Conservation (phyloP, 92 coral and sea anemone species). For the Epizoanthus fatuus region DNA sequence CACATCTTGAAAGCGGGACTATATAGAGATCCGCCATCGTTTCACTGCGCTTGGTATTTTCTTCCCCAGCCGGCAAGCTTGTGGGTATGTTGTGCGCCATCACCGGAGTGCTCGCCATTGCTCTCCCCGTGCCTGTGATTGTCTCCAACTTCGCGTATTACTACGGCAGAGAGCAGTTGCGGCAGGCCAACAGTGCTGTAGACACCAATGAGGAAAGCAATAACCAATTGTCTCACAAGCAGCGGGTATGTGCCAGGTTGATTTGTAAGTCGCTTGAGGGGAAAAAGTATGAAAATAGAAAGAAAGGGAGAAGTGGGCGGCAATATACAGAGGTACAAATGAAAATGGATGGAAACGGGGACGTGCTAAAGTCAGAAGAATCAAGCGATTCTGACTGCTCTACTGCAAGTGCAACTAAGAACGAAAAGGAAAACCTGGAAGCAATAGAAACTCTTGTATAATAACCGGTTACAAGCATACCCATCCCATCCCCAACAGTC, state of each 20-base stretch:
- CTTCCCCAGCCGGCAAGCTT: constrained; percentile 23
- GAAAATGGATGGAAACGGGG: constrained; percentile 37
- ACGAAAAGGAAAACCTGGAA: not conserved
- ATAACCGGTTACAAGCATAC: not conserved
- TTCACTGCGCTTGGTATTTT: not conserved
- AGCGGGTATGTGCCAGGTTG: constrained; percentile 18
- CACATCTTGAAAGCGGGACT: too few relatives aligned
- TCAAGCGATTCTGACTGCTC: constrained; percentile 30
- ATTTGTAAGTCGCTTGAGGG: constrained; percentile 7
- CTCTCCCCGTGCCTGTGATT: constrained; percentile 38
- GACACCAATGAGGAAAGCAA: constrained; percentile 16
- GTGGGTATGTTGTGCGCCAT: constrained; percentile 43
- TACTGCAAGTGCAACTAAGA: constrained; percentile 23
- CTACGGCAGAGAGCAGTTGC: constrained; percentile 45
- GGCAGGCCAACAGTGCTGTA: constrained; percentile 19
- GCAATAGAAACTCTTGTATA: constrained; percentile 29
- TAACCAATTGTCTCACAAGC: not conserved
- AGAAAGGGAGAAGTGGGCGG: constrained; percentile 8
- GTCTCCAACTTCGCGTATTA: constrained; percentile 43
- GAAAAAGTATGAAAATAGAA: constrained; percentile 28
- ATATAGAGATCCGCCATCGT: too few relatives aligned
- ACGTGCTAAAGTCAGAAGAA: constrained; percentile 3
- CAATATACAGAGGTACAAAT: constrained; percentile 30
- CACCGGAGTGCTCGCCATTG: constrained; percentile 36
- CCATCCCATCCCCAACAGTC: not conserved